These are phyloP conservation scores for Nysson spinosus DNA, from an alignment of 2,888 invertebrate genomes.

Conservation along the genomic window DNA sequence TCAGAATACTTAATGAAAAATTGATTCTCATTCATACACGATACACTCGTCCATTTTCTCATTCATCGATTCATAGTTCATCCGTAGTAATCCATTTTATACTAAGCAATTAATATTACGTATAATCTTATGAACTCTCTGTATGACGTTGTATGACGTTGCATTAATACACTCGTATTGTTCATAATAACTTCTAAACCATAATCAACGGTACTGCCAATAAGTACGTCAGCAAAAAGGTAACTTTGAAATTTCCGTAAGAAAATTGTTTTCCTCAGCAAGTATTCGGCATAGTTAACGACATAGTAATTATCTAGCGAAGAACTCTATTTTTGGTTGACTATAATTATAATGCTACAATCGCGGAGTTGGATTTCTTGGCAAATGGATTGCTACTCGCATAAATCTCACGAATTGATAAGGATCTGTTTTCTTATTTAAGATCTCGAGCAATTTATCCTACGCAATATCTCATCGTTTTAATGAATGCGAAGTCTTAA, in stretches of 20 bases:
- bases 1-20: neutral
- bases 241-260: slow-evolving; percentile 59
- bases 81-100: slow-evolving; percentile 57
- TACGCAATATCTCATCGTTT: slow-evolving; percentile 54
- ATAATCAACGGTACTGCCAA: slow-evolving; percentile 65
- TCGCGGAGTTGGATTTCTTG: slow-evolving; percentile 21
- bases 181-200: slow-evolving; percentile 63
- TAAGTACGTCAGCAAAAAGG: slow-evolving; percentile 71
- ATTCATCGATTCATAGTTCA: slow-evolving; percentile 40
- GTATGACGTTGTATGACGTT: slow-evolving; percentile 8
- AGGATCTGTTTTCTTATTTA: slow-evolving; percentile 32
- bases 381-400: slow-evolving; percentile 61
- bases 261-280: slow-evolving; percentile 38
- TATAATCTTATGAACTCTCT: slow-evolving; percentile 7
- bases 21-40: slow-evolving; percentile 33
- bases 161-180: slow-evolving; percentile 43
- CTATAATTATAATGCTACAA: slow-evolving; percentile 14
- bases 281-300: slow-evolving; percentile 26
- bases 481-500: slow-evolving; percentile 64
- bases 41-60: slow-evolving; percentile 39
- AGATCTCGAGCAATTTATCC: slow-evolving; percentile 41
- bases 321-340: neutral
- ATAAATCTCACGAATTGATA: slow-evolving; percentile 44
- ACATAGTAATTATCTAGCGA: slow-evolving; percentile 28
- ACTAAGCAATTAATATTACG: slow-evolving; percentile 10